phyloP scores from a whole-genome alignment of 2,888 invertebrate genomes.

The Orchesellides sinensis region DNA sequence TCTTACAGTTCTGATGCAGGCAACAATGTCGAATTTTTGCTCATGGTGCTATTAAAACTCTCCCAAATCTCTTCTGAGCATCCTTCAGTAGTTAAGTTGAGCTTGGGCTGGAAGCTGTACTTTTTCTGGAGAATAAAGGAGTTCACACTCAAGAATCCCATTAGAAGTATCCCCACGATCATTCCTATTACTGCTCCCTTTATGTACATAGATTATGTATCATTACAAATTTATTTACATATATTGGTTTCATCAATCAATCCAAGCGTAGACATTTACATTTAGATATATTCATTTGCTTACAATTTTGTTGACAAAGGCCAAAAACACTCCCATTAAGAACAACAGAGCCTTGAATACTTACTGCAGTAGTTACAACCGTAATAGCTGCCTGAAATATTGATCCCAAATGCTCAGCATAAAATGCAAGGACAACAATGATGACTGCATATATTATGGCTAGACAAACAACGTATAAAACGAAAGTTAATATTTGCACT shows the following conservation, averaged over 20 bases:
- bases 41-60: conserved; percentile 5
- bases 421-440: conserved; percentile 65
- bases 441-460: conserved; percentile 61
- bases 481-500: too few species aligned
- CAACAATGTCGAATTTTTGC: conserved; percentile 10
- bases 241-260: neutral
- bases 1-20: conserved; percentile 33
- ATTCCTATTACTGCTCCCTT: conserved; percentile 69
- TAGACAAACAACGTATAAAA: conserved; percentile 17
- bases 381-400: conserved; percentile 70
- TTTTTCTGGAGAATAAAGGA: conserved; percentile 64
- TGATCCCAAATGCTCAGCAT: conserved; percentile 64
- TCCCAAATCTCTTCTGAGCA: conserved; percentile 33
- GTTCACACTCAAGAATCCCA: conserved; percentile 59
- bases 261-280: neutral
- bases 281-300: too few species aligned
- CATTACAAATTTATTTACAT: too few species aligned
- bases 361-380: conserved; percentile 55
- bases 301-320: conserved; percentile 70
- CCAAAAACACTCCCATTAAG: conserved; percentile 69
- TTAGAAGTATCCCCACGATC: conserved; percentile 45
- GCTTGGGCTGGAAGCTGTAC: conserved; percentile 52
- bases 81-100: conserved; percentile 30
- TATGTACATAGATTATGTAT: neutral
- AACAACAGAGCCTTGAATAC: conserved; percentile 67